Percentiles rank a stretch among this genome's conserved stretches.
Conservation (phyloP, 2,888 invertebrate species). For the Microctonus hyperodae region DNA sequence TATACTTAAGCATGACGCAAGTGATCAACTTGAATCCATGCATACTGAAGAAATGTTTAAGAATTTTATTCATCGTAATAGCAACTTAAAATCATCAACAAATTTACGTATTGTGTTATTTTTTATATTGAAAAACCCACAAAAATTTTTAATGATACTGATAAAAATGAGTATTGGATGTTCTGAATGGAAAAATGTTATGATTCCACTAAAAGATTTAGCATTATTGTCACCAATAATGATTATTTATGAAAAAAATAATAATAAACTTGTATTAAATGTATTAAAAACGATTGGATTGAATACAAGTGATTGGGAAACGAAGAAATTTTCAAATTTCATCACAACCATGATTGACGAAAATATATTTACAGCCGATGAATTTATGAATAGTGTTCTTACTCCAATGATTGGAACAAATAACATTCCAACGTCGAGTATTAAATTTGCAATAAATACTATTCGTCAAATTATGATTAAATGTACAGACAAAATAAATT, state of each 20-base stretch:
- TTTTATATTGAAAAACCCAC: slow-evolving; percentile 47
- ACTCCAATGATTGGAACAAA: slow-evolving; percentile 42
- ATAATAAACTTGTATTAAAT: slow-evolving; percentile 37
- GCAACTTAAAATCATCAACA: slow-evolving; percentile 38
- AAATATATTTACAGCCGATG: slow-evolving; percentile 37
- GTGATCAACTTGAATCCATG: slow-evolving; percentile 41
- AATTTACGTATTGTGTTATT: slow-evolving; percentile 40
- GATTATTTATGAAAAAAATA: slow-evolving; percentile 40
- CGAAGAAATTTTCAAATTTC: slow-evolving; percentile 45
- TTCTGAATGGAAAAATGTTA: slow-evolving; percentile 41
- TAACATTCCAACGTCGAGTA: slow-evolving; percentile 24
- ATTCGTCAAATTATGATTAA: slow-evolving; percentile 33
- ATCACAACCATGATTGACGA: slow-evolving; percentile 36
- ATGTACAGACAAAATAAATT: slow-evolving; percentile 32
- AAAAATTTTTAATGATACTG: slow-evolving; percentile 46
- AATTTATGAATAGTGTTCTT: slow-evolving; percentile 49
- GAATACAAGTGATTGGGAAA: slow-evolving; percentile 42
- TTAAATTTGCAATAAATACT: slow-evolving; percentile 39
- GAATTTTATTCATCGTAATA: slow-evolving; percentile 44
- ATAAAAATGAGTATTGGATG: slow-evolving; percentile 51
- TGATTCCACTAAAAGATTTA: slow-evolving; percentile 48
- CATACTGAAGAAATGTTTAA: slow-evolving; percentile 44
- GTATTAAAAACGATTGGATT: slow-evolving; percentile 38
- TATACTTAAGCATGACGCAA: slow-evolving; percentile 45
- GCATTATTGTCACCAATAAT: slow-evolving; percentile 47